Percentiles rank a stretch among this genome's conserved stretches.
Evolutionary conservation across 2,888 invertebrate genomes (phyloP).

Genomic region (Eupsilia transversa): DNA sequence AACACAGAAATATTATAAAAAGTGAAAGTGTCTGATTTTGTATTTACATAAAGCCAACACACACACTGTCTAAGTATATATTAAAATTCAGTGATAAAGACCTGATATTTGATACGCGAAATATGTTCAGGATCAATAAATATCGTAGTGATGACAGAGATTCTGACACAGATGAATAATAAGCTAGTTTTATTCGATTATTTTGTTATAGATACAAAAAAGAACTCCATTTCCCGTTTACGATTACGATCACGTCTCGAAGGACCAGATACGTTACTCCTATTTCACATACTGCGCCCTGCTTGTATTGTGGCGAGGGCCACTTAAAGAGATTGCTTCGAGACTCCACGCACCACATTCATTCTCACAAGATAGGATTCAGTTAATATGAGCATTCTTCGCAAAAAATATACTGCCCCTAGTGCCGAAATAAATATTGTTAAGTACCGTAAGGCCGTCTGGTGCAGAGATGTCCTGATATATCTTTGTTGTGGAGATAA

Average conservation of each 20-base stretch:
- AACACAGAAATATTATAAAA: slow-evolving; percentile 20
- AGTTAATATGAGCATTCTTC: slow-evolving; percentile 84
- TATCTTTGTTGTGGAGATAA: slow-evolving; percentile 65
- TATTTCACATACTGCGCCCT: slow-evolving; percentile 39
- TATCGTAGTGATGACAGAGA: neutral
- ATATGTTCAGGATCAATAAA: neutral
- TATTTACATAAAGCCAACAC: neutral
- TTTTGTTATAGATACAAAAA: slow-evolving; percentile 3
- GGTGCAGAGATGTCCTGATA: slow-evolving; percentile 66
- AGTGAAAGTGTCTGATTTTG: slow-evolving; percentile 4
- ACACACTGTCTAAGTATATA: neutral
- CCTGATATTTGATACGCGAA: neutral
- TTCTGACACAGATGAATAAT: neutral
- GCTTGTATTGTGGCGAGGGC: slow-evolving; percentile 62
- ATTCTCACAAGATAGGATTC: slow-evolving; percentile 80
- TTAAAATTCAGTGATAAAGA: neutral
- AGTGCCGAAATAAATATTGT: slow-evolving; percentile 84
- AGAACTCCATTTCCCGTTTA: slow-evolving; percentile 1
- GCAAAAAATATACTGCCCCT: slow-evolving; percentile 78
- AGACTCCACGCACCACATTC: slow-evolving; percentile 77
- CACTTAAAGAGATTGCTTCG: slow-evolving; percentile 88
- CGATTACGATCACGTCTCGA: slow-evolving; percentile 40
- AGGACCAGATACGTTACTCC: slow-evolving; percentile 41
- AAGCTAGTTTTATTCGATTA: neutral
- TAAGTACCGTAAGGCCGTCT: slow-evolving; percentile 74